Conservation (phyloP, 2,888 invertebrate species). For the Apoda limacodes region DNA sequence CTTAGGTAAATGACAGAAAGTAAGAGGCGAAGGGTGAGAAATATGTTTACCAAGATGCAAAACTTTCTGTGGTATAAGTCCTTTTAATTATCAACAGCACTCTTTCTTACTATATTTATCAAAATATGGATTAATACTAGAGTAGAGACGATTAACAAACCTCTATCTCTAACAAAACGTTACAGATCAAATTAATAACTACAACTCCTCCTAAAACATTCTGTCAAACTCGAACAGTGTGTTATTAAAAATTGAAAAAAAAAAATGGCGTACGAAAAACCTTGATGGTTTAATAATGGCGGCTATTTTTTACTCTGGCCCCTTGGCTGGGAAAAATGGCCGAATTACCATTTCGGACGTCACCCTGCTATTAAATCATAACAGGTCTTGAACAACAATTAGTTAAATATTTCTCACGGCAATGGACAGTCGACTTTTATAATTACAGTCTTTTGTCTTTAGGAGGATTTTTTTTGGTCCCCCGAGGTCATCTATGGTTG, state of each 20-base stretch:
- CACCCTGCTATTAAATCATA: constrained; percentile 55
- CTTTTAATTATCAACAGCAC: too few relatives aligned
- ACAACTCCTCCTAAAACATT: constrained; percentile 38
- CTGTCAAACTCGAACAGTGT: constrained; percentile 37
- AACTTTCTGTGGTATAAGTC: too few relatives aligned
- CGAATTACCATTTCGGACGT: constrained; percentile 40
- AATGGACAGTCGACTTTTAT: constrained; percentile 26
- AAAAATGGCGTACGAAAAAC: constrained; percentile 30
- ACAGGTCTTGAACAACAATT: constrained; percentile 28
- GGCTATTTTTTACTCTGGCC: constrained; percentile 33
- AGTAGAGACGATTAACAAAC: too few relatives aligned
- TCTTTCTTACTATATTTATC: too few relatives aligned
- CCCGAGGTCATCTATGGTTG: constrained; percentile 13
- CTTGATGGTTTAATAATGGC: constrained; percentile 39
- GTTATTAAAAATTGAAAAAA: constrained; percentile 32
- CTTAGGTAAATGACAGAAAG: too few relatives aligned
- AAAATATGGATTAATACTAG: too few relatives aligned
- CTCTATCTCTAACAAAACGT: too few relatives aligned
- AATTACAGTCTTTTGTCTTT: constrained; percentile 28
- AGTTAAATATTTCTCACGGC: constrained; percentile 29
- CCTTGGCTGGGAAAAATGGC: constrained; percentile 26
- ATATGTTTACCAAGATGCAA: too few relatives aligned
- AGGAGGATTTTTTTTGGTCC: constrained; percentile 3
- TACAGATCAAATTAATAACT: too few relatives aligned
- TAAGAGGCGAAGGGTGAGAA: too few relatives aligned